Evolutionary conservation across 2,113 vertebrate genomes (phyloP).

Genomic region (Zeus faber): DNA sequence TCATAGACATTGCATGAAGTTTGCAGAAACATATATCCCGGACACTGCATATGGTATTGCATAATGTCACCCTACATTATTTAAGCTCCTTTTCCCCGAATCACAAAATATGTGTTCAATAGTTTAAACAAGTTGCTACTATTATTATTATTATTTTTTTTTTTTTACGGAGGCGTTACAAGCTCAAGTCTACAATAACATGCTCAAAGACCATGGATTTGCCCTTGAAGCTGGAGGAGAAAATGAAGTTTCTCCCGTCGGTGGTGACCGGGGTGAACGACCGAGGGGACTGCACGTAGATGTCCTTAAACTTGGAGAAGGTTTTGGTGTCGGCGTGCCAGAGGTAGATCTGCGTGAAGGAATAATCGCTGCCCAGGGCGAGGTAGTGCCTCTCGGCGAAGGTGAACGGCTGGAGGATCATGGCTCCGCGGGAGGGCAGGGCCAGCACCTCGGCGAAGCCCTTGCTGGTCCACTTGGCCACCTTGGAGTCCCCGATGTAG

Average conservation of each 20-base stretch:
- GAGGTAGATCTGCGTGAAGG: conserved; percentile 95
- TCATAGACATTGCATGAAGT: too few relatives aligned
- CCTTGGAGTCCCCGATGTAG: conserved; percentile 95
- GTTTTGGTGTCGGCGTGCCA: conserved; percentile 86
- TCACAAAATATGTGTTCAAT: conserved; percentile 7
- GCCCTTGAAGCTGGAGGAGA: conserved; percentile 96
- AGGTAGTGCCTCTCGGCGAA: conserved; percentile 89
- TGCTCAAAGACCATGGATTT: conserved; percentile 97
- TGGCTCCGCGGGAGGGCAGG: conserved; percentile 91
- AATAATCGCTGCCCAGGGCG: conserved; percentile 94
- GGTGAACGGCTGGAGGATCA: conserved; percentile 91
- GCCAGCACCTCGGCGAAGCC: conserved; percentile 90
- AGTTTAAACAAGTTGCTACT: background rate
- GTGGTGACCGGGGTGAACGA: conserved; percentile 89
- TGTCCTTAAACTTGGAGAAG: conserved; percentile 92
- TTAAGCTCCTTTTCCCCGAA: conserved; percentile 22
- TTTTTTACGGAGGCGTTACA: conserved; percentile 76
- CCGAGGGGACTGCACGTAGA: conserved; percentile 93
- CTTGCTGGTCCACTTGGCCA: conserved; percentile 90
- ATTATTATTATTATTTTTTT: background rate
- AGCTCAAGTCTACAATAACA: conserved; percentile 87
- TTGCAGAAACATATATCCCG: too few relatives aligned
- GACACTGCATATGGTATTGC: conserved; percentile 27
- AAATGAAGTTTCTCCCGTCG: conserved; percentile 90
- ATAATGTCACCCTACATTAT: conserved; percentile 24